Conservation (phyloP, 2,888 invertebrate species). For the Hyposoter didymator region DNA sequence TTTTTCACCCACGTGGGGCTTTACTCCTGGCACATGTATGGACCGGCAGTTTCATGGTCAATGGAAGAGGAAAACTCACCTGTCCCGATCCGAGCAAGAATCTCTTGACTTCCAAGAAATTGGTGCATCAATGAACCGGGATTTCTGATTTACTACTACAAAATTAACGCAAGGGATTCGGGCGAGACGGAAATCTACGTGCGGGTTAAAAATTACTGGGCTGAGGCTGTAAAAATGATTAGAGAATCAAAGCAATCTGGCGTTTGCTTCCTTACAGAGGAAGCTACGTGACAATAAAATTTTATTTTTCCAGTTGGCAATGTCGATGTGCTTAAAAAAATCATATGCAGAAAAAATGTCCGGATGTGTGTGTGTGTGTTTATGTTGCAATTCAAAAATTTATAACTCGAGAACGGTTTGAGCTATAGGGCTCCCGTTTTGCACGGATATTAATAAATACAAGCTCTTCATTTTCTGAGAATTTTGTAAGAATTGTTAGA, state of each 20-base stretch:
- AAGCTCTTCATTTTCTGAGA: no score
- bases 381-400: no score
- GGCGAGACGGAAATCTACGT: neutral
- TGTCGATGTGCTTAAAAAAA: no score
- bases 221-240: neutral
- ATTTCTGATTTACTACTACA: conserved; percentile 11
- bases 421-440: no score
- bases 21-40: neutral
- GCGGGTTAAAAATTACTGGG: neutral
- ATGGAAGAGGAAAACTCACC: conserved; percentile 66
- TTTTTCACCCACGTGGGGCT: neutral
- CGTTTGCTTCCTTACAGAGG: no score
- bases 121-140: conserved; percentile 30
- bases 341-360: no score
- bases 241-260: neutral
- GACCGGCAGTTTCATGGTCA: conserved; percentile 33
- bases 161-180: neutral
- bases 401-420: no score
- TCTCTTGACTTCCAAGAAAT: conserved; percentile 31
- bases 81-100: conserved; percentile 44
- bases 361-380: no score
- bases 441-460: no score
- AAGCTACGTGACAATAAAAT: no score
- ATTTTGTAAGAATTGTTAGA: no score
- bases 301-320: no score